These are phyloP conservation scores for Eristalis arbustorum DNA, from an alignment of 2,888 invertebrate species.

Conservation along the genomic window DNA sequence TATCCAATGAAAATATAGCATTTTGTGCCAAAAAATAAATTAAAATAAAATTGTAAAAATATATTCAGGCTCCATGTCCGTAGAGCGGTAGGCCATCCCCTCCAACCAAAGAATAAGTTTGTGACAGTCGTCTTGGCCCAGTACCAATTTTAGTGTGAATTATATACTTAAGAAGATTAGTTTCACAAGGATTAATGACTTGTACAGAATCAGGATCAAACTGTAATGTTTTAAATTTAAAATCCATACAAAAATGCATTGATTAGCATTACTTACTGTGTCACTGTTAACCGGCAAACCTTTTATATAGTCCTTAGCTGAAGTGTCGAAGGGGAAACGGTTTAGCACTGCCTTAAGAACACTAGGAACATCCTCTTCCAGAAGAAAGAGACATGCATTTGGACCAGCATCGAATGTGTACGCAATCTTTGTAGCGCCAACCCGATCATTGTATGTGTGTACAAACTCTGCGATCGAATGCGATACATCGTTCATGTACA, in stretches of 20 bases:
- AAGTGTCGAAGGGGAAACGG: slow-evolving; percentile 85
- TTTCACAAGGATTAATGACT: slow-evolving; percentile 69
- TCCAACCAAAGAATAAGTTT: slow-evolving; percentile 27
- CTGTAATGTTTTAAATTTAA: slow-evolving; percentile 52
- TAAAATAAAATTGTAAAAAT: not conserved
- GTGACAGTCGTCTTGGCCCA: slow-evolving; percentile 83
- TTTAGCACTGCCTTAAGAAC: slow-evolving; percentile 86
- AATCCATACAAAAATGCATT: not conserved
- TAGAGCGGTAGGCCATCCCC: slow-evolving; percentile 34
- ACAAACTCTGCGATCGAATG: slow-evolving; percentile 89
- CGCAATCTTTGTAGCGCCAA: slow-evolving; percentile 87
- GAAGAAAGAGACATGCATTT: slow-evolving; percentile 94
- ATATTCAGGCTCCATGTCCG: not conserved
- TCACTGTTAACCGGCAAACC: slow-evolving; percentile 81
- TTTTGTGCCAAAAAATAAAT: slow-evolving; percentile 9
- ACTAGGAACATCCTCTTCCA: slow-evolving; percentile 87
- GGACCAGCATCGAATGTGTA: slow-evolving; percentile 99
- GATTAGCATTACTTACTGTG: slow-evolving; percentile 15
- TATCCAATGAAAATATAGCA: not conserved
- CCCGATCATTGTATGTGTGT: slow-evolving; percentile 89
- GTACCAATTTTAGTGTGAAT: slow-evolving; percentile 91
- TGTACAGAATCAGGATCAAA: not conserved
- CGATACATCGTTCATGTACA: slow-evolving; percentile 95
- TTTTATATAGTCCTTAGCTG: slow-evolving; percentile 81
- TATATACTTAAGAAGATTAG: slow-evolving; percentile 88